Conservation (phyloP, 2,113 vertebrate species). For the Nettapus auritus region DNA sequence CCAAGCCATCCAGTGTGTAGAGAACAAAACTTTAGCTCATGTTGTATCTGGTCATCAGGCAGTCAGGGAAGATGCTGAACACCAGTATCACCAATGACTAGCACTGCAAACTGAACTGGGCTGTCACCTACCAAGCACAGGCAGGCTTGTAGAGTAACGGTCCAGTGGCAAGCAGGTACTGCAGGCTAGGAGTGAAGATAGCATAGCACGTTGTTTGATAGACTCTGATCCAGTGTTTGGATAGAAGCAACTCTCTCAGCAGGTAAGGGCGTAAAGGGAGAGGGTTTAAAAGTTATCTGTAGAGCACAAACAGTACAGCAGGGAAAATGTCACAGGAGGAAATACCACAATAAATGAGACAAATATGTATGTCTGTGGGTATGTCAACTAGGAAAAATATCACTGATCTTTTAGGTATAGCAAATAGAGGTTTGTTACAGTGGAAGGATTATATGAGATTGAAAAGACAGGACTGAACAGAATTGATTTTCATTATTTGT, state of each 20-base stretch:
- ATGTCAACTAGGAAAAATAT: background rate
- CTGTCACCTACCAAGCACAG: background rate
- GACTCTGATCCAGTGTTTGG: background rate
- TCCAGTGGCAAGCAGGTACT: background rate
- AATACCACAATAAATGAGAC: background rate
- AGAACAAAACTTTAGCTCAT: background rate
- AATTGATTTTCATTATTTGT: background rate
- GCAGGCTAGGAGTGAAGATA: background rate
- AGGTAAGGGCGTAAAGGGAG: background rate
- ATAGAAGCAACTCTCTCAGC: background rate
- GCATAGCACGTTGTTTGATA: background rate
- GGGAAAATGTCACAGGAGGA: background rate
- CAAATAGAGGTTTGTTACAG: background rate
- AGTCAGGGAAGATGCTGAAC: background rate
- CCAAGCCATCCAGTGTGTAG: background rate
- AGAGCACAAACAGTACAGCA: background rate
- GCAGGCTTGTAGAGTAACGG: background rate
- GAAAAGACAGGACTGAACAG: background rate
- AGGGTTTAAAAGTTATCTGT: background rate
- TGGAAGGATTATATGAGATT: background rate
- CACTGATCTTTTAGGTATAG: background rate
- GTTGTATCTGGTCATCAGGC: background rate
- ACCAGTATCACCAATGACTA: background rate
- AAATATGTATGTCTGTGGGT: background rate
- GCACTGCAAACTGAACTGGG: background rate